Evolutionary conservation across 2,113 vertebrate genomes (phyloP).

Genomic region (Sylvilagus bachmani): DNA sequence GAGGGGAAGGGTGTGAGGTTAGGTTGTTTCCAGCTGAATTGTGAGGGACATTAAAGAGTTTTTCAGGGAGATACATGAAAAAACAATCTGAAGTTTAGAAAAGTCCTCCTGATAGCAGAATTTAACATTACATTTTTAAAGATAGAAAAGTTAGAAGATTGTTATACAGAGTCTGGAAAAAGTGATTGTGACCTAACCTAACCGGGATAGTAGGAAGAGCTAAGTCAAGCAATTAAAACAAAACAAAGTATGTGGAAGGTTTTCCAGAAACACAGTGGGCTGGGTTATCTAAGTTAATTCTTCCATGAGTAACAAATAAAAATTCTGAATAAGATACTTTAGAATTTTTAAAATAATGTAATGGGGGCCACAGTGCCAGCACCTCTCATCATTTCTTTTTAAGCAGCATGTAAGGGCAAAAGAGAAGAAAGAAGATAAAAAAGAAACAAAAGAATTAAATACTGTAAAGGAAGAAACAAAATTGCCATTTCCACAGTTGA

Average conservation of each 20-base stretch:
- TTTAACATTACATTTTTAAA: constrained; percentile 22
- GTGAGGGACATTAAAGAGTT: not conserved
- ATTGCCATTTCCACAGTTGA: too few species aligned
- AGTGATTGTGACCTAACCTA: not conserved
- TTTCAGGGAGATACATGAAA: not conserved
- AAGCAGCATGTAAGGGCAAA: too few species aligned
- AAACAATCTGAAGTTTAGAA: not conserved
- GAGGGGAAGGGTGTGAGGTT: not conserved
- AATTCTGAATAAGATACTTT: not conserved
- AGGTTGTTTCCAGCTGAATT: not conserved
- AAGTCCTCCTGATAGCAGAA: not conserved
- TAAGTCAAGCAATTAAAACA: not conserved
- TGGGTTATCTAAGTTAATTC: not conserved
- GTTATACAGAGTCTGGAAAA: not conserved
- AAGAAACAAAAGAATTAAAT: too few species aligned
- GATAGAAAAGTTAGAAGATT: not conserved
- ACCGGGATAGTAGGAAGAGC: not conserved
- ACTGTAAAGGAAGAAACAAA: too few species aligned
- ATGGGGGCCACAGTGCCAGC: too few species aligned
- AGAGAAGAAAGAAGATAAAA: too few species aligned
- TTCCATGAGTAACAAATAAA: not conserved
- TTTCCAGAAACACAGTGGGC: not conserved
- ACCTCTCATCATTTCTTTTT: too few species aligned
- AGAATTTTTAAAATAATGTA: not conserved
- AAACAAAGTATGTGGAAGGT: constrained; percentile 3